Evolutionary conservation across 2,888 invertebrate species (phyloP).

Genomic region (Epistrophe grossulariae): DNA sequence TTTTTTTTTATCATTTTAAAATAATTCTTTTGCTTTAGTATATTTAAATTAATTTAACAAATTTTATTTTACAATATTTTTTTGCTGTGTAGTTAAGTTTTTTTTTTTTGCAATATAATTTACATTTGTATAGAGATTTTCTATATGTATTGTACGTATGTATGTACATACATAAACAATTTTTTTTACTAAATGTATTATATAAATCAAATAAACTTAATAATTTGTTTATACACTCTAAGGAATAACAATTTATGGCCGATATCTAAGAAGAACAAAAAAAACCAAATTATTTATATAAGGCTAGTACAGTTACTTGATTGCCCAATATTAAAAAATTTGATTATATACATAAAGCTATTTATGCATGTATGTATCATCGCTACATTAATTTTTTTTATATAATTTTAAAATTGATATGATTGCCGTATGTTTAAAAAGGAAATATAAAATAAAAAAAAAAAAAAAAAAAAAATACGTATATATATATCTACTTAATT

Average conservation of each 20-base stretch:
- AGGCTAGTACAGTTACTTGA: conserved; percentile 36
- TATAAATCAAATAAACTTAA: conserved; percentile 11
- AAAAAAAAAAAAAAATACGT: neutral
- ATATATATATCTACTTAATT: neutral
- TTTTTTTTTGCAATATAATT: neutral
- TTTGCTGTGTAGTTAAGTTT: conserved; percentile 24
- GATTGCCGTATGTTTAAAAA: conserved; percentile 31
- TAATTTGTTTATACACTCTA: neutral
- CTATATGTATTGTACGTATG: neutral
- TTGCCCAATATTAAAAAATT: conserved; percentile 37
- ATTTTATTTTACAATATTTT: conserved; percentile 50
- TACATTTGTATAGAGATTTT: conserved; percentile 36
- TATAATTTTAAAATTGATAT: conserved; percentile 20
- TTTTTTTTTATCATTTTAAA: conserved; percentile 43
- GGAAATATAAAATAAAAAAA: neutral
- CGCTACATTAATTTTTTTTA: conserved; percentile 8
- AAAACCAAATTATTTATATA: conserved; percentile 1
- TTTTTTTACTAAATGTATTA: neutral
- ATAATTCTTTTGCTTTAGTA: conserved; percentile 42
- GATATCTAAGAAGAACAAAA: neutral
- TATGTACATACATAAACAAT: neutral
- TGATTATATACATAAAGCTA: conserved; percentile 32
- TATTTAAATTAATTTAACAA: conserved; percentile 47
- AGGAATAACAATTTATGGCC: neutral
- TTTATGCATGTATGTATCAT: conserved; percentile 25